phyloP scores from a whole-genome alignment of 2,888 invertebrate genomes.

The Timema cristinae region DNA sequence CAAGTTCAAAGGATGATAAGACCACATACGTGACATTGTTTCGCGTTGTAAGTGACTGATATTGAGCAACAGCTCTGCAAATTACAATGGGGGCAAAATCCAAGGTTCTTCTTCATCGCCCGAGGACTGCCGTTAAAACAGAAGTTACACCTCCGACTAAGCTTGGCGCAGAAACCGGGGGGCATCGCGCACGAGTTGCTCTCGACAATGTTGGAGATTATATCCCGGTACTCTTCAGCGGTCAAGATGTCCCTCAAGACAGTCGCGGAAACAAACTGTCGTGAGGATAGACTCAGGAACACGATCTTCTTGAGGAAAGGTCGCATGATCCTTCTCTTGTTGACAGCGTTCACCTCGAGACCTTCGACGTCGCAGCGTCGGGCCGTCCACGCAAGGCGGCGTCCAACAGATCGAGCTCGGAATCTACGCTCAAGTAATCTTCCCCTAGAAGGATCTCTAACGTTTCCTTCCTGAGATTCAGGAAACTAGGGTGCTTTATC shows the following conservation, averaged over 20 bases:
- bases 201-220: neutral
- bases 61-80: neutral
- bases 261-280: neutral
- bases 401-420: neutral
- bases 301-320: neutral
- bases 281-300: neutral
- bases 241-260: neutral
- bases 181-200: neutral
- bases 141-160: neutral
- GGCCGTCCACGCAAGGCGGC: neutral
- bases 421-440: neutral
- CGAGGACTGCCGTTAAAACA: neutral
- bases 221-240: slow-evolving; percentile 6
- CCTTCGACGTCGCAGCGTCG: neutral
- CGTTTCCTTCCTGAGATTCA: neutral
- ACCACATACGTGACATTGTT: neutral
- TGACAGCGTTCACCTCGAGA: neutral
- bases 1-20: neutral
- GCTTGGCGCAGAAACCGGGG: neutral
- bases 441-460: neutral
- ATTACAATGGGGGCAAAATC: slow-evolving; percentile 1
- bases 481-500: neutral
- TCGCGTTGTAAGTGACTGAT: slow-evolving; percentile 1
- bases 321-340: neutral
- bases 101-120: neutral